Evolutionary conservation across 1,140 invertebrate species (phyloP).

Genomic region (Centruroides vittatus): DNA sequence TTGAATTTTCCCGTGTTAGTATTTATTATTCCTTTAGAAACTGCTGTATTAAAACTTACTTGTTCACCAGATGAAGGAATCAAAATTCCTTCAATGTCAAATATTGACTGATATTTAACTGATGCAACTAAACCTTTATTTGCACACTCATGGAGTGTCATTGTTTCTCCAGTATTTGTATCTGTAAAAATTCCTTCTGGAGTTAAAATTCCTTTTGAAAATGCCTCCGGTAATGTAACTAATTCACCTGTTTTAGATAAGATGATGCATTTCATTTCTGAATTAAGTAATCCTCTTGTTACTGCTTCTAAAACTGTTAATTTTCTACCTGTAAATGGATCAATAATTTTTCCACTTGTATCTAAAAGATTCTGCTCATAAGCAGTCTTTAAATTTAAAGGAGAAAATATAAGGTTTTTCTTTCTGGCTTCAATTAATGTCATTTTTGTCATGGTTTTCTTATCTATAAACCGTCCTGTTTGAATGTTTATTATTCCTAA

Average conservation of each 20-base stretch:
- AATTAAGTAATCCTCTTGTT: conserved; percentile 66
- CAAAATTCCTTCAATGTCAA: conserved; percentile 79
- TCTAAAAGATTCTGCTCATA: conserved; percentile 64
- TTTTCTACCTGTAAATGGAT: conserved; percentile 55
- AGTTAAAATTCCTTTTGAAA: conserved; percentile 57
- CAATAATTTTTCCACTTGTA: conserved; percentile 55
- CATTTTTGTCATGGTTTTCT: conserved; percentile 52
- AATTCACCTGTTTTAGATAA: conserved; percentile 56
- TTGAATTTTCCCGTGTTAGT: conserved; percentile 53
- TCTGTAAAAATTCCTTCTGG: conserved; percentile 56
- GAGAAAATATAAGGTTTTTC: conserved; percentile 64
- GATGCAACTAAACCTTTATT: conserved; percentile 72
- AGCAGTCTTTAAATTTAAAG: conserved; percentile 76
- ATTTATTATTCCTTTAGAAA: conserved; percentile 60
- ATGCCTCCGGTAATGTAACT: conserved; percentile 65
- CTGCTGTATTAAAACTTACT: conserved; percentile 70
- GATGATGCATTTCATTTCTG: conserved; percentile 69
- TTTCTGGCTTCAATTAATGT: conserved; percentile 61
- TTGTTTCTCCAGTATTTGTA: conserved; percentile 47
- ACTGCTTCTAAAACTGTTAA: conserved; percentile 70
- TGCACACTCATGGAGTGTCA: conserved; percentile 60
- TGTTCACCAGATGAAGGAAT: conserved; percentile 64
- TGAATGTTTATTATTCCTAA: conserved; percentile 59
- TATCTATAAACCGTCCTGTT: conserved; percentile 60
- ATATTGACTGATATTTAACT: conserved; percentile 70